Conservation (phyloP, 2,113 vertebrate genomes). For the Xiphias gladius region DNA sequence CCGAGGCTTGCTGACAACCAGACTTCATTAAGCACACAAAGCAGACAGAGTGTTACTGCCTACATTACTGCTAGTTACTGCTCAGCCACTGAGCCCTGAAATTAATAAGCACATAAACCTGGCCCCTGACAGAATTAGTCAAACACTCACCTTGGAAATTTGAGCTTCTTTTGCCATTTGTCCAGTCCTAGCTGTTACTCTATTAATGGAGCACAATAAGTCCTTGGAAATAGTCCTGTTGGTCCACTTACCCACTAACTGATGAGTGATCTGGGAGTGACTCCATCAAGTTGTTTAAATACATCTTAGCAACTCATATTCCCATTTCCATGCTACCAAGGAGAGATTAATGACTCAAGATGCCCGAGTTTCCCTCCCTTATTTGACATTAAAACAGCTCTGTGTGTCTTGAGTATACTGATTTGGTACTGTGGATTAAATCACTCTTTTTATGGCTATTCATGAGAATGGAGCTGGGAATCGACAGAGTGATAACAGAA, state of each 20-base stretch:
- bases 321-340: neutral
- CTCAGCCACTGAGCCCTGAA: constrained; percentile 20
- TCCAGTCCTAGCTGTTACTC: neutral
- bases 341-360: neutral
- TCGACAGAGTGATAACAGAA: neutral
- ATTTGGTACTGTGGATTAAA: neutral
- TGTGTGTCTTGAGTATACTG: neutral
- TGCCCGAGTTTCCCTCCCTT: no score
- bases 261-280: neutral
- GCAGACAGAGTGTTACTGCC: constrained; percentile 29
- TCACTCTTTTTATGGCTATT: neutral
- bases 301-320: neutral
- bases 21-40: constrained; percentile 51
- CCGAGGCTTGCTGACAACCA: constrained; percentile 37
- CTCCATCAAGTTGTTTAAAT: no score
- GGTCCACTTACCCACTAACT: constrained; percentile 12
- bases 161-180: constrained; percentile 26
- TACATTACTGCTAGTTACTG: constrained; percentile 61
- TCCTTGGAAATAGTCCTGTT: neutral
- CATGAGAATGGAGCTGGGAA: neutral
- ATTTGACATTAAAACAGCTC: no score
- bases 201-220: neutral
- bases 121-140: constrained; percentile 50
- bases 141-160: constrained; percentile 47
- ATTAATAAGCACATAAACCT: constrained; percentile 55